These are phyloP conservation scores for Zaprionus lachaisei DNA, from an alignment of 1,140 invertebrate genomes.

Conservation along the genomic window DNA sequence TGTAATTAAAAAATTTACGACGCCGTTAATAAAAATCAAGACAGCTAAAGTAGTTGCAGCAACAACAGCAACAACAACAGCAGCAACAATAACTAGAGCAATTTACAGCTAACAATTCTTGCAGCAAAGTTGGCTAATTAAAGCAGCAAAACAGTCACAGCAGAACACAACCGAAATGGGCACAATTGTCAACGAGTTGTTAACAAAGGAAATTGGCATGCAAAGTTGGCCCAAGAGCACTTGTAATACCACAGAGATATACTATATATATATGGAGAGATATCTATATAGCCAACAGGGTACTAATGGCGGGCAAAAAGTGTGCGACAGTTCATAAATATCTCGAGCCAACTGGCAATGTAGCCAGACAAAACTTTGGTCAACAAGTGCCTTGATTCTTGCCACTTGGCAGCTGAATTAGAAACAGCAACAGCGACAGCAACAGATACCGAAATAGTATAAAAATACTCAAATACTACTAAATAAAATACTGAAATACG, in stretches of 20 bases:
- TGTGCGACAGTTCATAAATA: constrained; percentile 66
- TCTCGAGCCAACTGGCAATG: constrained; percentile 39
- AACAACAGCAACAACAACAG: constrained; percentile 18
- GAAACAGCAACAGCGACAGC: constrained; percentile 8
- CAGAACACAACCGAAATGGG: constrained; percentile 57
- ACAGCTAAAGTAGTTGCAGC: constrained; percentile 33
- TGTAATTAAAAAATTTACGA: constrained; percentile 75
- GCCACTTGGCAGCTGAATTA: constrained; percentile 50
- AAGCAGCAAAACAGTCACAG: constrained; percentile 35
- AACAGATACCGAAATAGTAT: constrained; percentile 11
- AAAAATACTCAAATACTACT: constrained; percentile 9
- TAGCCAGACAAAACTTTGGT: constrained; percentile 4
- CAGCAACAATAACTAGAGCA: constrained; percentile 22
- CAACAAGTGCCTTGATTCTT: constrained; percentile 52
- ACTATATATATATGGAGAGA: not conserved
- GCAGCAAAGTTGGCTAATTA: constrained; percentile 67
- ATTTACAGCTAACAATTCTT: constrained; percentile 64
- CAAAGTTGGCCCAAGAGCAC: constrained; percentile 71
- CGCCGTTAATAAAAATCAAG: constrained; percentile 64
- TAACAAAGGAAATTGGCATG: constrained; percentile 68
- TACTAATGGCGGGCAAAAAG: constrained; percentile 5
- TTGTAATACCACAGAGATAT: not conserved
- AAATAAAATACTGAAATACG: constrained; percentile 8
- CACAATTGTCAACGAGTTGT: constrained; percentile 68
- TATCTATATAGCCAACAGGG: not conserved